Base-by-base conservation (phyloP, 2,113 vertebrate species). In the Entosphenus tridentatus region DNA sequence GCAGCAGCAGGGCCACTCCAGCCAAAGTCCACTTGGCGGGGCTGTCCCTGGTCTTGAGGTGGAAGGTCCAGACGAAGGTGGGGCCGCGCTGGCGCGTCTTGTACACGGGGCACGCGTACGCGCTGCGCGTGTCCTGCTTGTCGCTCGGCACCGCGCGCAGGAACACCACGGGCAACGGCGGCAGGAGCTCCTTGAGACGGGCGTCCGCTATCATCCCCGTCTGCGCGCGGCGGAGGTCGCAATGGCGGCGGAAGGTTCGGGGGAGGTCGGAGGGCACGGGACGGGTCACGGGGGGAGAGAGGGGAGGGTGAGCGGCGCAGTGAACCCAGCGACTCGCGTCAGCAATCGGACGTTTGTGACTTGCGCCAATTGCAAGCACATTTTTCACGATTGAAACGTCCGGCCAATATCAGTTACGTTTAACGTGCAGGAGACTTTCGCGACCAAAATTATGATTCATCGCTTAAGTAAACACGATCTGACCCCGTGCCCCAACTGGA, bases 21-120 rank as follows among this genome's bases (percentile, higher is more conserved):
- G 89, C 88, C 0, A 97, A 77, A 14, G 89, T 84, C 91, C 93
- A 98, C 75, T 88, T 96, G 68, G 89, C 84, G 0, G 88, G 80
- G 1, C 73, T 85, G 14, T 95, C 87, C 77, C 84, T 92, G 8
- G 85, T 91, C 78, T 90, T 95, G 10, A 98, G 83, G 76, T 86
- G 84, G 57, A 96, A 95, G 16, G 90, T 93, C 89, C 90, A 96
- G 8, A 96, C 81, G 0, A 88, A 92, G 1, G 88, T 96, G 1
- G 86, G 84, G 0, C 93, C 93, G 18, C 92, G 80, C 73, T 88
- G 85, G 17, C 81, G 79, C 7, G 88, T 96, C 75, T 82, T 98
- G 76, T 96, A 96, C 12, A 96, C 74, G 0, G 93, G 92, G 73
- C 92, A 98, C 0, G 78, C 80, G 67, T 96, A 98, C 68, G 82